Conservation (phyloP, 2,888 invertebrate genomes). For the Plusia festucae region DNA sequence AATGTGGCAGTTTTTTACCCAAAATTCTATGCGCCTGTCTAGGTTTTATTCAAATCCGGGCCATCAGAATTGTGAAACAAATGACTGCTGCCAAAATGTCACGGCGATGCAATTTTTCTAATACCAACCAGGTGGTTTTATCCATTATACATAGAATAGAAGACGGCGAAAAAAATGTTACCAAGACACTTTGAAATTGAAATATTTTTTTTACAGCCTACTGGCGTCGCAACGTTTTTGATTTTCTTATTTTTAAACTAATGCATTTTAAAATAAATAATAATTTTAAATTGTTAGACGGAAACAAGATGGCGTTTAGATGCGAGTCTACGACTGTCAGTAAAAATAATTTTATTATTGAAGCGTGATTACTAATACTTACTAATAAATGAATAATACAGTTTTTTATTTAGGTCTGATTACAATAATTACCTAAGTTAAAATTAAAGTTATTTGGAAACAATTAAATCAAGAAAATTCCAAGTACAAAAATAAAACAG, state of each 20-base stretch:
- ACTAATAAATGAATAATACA: too few species aligned
- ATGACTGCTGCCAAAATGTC: constrained; percentile 84
- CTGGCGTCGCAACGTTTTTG: constrained; percentile 34
- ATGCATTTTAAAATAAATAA: constrained; percentile 40
- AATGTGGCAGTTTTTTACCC: constrained; percentile 62
- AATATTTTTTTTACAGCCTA: constrained; percentile 56
- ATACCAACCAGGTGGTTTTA: constrained; percentile 83
- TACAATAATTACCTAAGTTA: too few species aligned
- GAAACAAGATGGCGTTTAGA: constrained; percentile 16
- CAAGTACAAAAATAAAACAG: background rate
- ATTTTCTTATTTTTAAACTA: constrained; percentile 53
- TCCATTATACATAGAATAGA: constrained; percentile 82
- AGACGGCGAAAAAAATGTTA: constrained; percentile 67
- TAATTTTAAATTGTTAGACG: constrained; percentile 33
- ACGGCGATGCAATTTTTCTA: constrained; percentile 83
- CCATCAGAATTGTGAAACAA: constrained; percentile 72
- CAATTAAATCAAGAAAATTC: too few species aligned
- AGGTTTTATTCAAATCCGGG: constrained; percentile 81
- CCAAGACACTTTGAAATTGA: constrained; percentile 63
- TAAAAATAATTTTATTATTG: background rate
- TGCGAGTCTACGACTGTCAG: background rate
- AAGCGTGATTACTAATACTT: background rate
- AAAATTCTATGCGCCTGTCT: constrained; percentile 65
- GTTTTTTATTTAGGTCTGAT: too few species aligned
- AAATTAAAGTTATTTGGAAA: too few species aligned